phyloP scores from a whole-genome alignment of 2,113 vertebrate species.

The Chionis minor region DNA sequence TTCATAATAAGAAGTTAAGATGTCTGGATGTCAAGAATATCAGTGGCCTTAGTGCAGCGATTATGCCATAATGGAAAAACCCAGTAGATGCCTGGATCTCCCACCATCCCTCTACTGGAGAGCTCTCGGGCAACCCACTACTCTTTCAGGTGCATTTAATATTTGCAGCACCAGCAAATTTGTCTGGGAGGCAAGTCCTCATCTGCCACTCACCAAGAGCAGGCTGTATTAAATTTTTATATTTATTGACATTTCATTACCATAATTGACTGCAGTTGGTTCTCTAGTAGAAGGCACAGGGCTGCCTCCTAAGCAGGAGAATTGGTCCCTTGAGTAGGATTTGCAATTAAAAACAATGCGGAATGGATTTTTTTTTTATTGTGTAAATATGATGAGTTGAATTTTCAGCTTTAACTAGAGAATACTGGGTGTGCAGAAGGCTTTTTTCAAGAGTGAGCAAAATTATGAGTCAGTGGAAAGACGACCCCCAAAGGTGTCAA shows the following conservation, averaged over 20 bases:
- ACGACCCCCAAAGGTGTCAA: constrained; percentile 86
- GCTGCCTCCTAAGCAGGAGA: constrained; percentile 85
- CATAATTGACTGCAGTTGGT: constrained; percentile 97
- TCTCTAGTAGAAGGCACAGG: constrained; percentile 84
- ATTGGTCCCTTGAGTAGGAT: constrained; percentile 85
- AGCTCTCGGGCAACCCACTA: constrained; percentile 68
- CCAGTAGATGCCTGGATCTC: constrained; percentile 59
- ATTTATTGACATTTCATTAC: constrained; percentile 99
- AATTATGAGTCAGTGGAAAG: constrained; percentile 85
- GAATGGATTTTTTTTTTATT: constrained; percentile 90
- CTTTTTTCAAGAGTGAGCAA: constrained; percentile 78
- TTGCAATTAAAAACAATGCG: constrained; percentile 94
- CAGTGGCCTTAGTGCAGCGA: constrained; percentile 5
- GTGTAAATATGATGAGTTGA: constrained; percentile 90
- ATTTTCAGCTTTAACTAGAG: constrained; percentile 81
- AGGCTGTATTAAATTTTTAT: constrained; percentile 99
- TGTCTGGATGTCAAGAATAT: constrained; percentile 45
- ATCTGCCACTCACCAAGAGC: constrained; percentile 94
- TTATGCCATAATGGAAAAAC: constrained; percentile 55
- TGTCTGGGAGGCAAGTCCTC: constrained; percentile 94
- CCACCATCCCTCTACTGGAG: constrained; percentile 65
- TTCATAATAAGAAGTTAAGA: constrained; percentile 67
- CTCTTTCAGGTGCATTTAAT: constrained; percentile 88
- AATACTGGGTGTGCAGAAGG: constrained; percentile 73
- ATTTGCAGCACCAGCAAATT: constrained; percentile 94